Evolutionary conservation across 2,888 invertebrate species (phyloP), one percentile per base, ranked within the genome.

Genomic region (Pristionchus maxplancki): DNA sequence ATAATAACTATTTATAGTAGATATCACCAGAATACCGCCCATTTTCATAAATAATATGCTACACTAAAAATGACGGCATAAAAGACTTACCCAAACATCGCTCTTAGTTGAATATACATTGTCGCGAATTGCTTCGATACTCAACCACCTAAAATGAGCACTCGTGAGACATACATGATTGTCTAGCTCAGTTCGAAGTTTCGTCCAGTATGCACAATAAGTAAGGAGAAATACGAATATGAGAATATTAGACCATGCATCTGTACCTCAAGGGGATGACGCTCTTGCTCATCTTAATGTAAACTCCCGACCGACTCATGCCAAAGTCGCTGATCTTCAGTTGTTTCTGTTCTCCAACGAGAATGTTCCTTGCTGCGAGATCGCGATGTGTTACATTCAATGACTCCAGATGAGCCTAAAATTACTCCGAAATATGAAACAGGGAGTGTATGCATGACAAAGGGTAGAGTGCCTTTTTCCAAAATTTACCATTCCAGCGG

Each of bases 271-370:
- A 95, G 0, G 97, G 97, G 28, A 97, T 94, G 94, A 95, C 94
- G 6, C 95, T 93, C 88, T 91, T 91, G 78, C 92, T 92, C 40
- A 95, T 95, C 90, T 96, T 96, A 0, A 97, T 96, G 93, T 97
- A 97, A 11, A 97, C 96, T 0, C 97, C 97, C 0, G 96, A 96
- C 37, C 97, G 95, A 0, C 97, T 97, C 50, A 97, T 96, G 0
- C 97, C 97, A 94, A 97, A 97, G 95, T 97, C 97, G 0, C 97
- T 97, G 91, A 97, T 97, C 95, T 97, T 97, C 34, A 97, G 95
- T 0, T 96, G 95, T 89, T 97, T 97, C n/a, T 96, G 95, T 40
- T 96, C 96, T 92, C 96, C 96, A 28, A 97, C 96, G 0, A 97
- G 95, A 90, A 97, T 96, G 94, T 97, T 97, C 4, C 97, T 96